Base-by-base conservation (phyloP, 2,888 invertebrate genomes). In the Alloplasta piceator region DNA sequence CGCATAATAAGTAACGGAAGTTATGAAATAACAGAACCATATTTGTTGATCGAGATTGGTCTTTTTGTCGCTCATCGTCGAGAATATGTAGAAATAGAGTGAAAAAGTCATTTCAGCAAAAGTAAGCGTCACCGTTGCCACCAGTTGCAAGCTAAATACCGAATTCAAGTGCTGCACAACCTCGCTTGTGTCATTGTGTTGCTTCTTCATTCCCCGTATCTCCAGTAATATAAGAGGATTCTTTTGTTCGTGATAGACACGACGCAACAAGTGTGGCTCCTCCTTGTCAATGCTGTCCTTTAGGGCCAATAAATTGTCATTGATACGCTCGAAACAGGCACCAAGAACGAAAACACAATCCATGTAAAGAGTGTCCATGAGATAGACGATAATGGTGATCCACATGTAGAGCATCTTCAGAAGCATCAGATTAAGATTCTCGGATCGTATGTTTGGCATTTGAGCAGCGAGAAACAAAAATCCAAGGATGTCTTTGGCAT, bases 71-170 rank as follows among this genome's bases (percentile, higher is more conserved):
- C 82, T 84, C 56, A 82, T 75, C 3, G 66, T 43, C 7, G 85
- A 81, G 0, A 90, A 64, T 16, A 90, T 80, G 52, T 86, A 89
- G 77, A 90, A 90, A 55, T 90, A 90, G 0, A 90, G 61, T 0
- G 87, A 87, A 46, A 90, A 90, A 0, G 90, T 89, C 0, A 89
- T 80, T 48, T 89, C 87, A 5, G 86, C 81, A 36, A 89, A 87
- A 0, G 86, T 86, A 41, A 90, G 66, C 0, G 85, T 83, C 0
- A 90, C 82, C 0, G 86, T 86, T 0, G 82, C 79, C 5, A 89
- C 80, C 1, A 87, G 70, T 10, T 89, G 89, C 4, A 85, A 46
- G 4, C 87, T 84, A 68, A 87, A 90, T 1, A 84, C 84, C 0
- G 76, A 56, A 56, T 90, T 90, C 1, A 88, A 55, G 6, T 75